These are phyloP conservation scores for Anhinga rufa DNA, from an alignment of 2,113 vertebrate genomes.

Conservation along the genomic window DNA sequence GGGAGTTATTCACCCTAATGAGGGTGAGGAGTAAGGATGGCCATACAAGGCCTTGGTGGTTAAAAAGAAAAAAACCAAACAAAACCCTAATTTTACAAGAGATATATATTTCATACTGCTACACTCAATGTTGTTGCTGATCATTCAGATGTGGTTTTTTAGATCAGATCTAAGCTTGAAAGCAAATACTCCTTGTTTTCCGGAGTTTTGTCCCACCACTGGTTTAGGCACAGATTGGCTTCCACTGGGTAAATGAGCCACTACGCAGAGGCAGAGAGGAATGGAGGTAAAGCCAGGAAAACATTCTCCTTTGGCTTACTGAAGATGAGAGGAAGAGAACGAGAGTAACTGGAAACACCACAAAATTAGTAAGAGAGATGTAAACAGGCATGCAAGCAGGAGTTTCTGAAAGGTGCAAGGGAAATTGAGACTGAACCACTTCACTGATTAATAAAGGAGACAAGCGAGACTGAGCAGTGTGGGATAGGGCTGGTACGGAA, in stretches of 20 bases:
- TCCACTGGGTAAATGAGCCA: neutral
- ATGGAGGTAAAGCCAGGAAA: neutral
- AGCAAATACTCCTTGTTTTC: neutral
- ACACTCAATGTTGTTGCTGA: neutral
- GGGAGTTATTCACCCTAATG: neutral
- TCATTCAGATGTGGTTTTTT: neutral
- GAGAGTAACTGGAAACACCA: neutral
- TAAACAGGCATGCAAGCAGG: neutral
- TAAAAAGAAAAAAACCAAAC: neutral
- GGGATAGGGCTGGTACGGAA: neutral
- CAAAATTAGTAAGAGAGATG: neutral
- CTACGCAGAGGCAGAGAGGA: neutral
- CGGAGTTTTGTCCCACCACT: neutral
- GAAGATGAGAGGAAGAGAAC: neutral
- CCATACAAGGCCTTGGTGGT: neutral
- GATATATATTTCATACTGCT: neutral
- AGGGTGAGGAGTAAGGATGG: neutral
- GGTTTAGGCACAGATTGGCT: neutral
- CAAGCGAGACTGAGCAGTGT: neutral
- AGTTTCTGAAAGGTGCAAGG: neutral
- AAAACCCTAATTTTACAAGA: neutral
- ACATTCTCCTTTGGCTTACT: neutral
- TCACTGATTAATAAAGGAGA: neutral
- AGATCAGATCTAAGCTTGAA: neutral
- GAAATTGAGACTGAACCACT: neutral